Evolutionary conservation across 2,113 vertebrate species (phyloP), one percentile per base, ranked within the genome.

Genomic region (Lycaon pictus): DNA sequence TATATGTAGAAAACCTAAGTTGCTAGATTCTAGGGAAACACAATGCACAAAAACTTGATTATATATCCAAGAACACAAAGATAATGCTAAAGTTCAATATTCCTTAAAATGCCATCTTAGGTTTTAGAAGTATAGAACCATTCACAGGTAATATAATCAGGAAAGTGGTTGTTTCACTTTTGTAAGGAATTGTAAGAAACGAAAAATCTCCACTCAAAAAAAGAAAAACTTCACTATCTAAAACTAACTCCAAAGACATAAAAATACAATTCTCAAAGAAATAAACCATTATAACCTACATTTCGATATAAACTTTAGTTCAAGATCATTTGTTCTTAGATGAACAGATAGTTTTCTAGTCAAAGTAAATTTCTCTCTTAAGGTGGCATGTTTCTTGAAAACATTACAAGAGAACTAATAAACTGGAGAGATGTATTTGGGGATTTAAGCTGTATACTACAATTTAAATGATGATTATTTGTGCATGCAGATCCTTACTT

Each of bases 331-430:
- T 95, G 87, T 69, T 88, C 53, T 77, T 55, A 76, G 32, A 82
- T 94, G 17, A 92, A 94, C 5, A 93, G 67, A 86, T 11, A 74
- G 27, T 48, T 63, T 16, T 97, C 16, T 43, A 56, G 25, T 88
- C 43, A 96, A 87, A 81, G 87, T 90, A 69, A 62, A 92, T 81
- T 74, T 77, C 71, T 74, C 83, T 87, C 37, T 43, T 92, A 96
- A 77, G 19, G 25, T 55, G 25, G 56, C 15, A 88, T 81, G 77
- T 69, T 95, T 93, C 27, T 92, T 96, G n/a, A 92, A 62, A 92
- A 79, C 43, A 96, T 72, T 93, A 95, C 0, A 67, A 7, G 8
- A 87, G 29, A 93, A 76, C 17, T 43, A 93, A 93, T 29, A 67
- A 88, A 74, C n/a, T 83, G 63, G n/a, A 96, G 63, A 79, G 53